Conservation (phyloP, 2,888 invertebrate genomes). For the Agonopterix subpropinquella region DNA sequence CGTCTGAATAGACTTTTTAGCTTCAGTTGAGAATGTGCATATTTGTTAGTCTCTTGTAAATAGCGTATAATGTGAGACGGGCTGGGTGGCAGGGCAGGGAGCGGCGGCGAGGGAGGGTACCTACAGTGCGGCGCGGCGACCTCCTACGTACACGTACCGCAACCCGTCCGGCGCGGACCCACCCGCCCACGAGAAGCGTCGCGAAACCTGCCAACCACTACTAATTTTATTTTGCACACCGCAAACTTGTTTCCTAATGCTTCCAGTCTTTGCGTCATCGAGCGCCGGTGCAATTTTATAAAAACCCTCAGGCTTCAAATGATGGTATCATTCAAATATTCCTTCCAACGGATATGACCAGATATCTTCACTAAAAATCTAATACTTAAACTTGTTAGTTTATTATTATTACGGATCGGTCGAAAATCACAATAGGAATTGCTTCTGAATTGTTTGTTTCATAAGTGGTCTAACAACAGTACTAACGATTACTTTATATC, state of each 20-base stretch:
- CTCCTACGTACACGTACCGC: slow-evolving; percentile 31
- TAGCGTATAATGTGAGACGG: not conserved
- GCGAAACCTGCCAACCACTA: slow-evolving; percentile 54
- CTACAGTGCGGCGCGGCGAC: slow-evolving; percentile 31
- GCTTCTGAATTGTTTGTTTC: no score
- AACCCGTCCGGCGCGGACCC: slow-evolving; percentile 18
- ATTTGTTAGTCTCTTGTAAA: not conserved
- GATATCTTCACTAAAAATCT: not conserved
- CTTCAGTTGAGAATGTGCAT: not conserved
- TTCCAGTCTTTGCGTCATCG: slow-evolving; percentile 29
- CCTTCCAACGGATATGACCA: not conserved
- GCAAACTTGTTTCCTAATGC: slow-evolving; percentile 56
- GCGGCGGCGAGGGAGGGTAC: slow-evolving; percentile 10
- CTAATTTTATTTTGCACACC: slow-evolving; percentile 57
- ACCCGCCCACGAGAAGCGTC: slow-evolving; percentile 52
- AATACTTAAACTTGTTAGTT: no score
- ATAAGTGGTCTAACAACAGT: no score
- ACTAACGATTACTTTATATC: no score
- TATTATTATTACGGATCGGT: no score
- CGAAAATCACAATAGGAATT: no score
- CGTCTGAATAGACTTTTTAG: not conserved
- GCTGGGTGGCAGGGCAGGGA: not conserved
- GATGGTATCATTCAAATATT: slow-evolving; percentile 2
- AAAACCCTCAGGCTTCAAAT: slow-evolving; percentile 6
- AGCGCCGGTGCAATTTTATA: slow-evolving; percentile 9